Conservation (phyloP, 2,888 invertebrate species). For the Lottia scabra region DNA sequence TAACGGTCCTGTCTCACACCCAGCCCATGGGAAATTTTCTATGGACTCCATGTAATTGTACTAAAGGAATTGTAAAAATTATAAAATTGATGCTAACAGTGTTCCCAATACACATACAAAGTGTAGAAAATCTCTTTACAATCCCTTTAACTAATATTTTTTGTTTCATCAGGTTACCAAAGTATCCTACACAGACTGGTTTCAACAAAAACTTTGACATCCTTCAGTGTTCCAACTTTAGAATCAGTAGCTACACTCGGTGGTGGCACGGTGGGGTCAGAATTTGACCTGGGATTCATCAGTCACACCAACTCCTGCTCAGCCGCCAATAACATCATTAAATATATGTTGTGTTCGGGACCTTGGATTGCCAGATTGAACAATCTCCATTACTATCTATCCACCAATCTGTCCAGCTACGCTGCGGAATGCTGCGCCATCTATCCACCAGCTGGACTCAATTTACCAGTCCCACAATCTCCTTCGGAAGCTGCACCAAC, state of each 20-base stretch:
- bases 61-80: too few species aligned
- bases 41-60: too few species aligned
- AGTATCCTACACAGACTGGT: slow-evolving; percentile 61
- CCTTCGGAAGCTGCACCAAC: slow-evolving; percentile 40
- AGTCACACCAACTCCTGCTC: slow-evolving; percentile 58
- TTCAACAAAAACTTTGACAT: slow-evolving; percentile 50
- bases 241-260: slow-evolving; percentile 25
- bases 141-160: too few species aligned
- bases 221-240: slow-evolving; percentile 37
- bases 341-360: slow-evolving; percentile 46
- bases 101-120: too few species aligned
- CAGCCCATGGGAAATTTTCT: too few species aligned
- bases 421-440: slow-evolving; percentile 56
- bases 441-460: slow-evolving; percentile 56
- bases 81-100: too few species aligned
- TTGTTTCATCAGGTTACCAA: slow-evolving; percentile 59
- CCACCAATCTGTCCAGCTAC: slow-evolving; percentile 51
- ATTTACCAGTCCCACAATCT: slow-evolving; percentile 31
- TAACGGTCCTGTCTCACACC: too few species aligned
- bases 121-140: too few species aligned
- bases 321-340: slow-evolving; percentile 55
- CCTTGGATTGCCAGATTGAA: slow-evolving; percentile 51
- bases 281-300: slow-evolving; percentile 62
- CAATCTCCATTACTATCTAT: slow-evolving; percentile 58
- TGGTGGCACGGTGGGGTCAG: slow-evolving; percentile 50